Conservation (phyloP, 2,113 vertebrate genomes). For the Caretta caretta region DNA sequence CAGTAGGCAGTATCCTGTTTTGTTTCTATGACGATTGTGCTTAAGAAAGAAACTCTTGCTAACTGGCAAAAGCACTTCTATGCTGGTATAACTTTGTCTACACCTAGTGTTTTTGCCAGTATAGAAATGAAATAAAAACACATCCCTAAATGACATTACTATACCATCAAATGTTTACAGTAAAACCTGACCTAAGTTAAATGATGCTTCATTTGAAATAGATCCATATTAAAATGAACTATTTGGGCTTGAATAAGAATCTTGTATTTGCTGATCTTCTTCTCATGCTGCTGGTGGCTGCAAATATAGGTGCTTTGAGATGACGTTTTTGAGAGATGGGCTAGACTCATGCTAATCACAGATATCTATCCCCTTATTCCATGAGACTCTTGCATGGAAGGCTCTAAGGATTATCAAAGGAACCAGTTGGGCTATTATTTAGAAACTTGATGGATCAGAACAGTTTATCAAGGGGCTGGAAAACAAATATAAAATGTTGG, state of each 20-base stretch:
- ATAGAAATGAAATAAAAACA: background rate
- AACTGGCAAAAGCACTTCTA: background rate
- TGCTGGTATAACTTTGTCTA: background rate
- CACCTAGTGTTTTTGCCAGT: background rate
- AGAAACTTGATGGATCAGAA: background rate
- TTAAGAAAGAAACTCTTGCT: background rate
- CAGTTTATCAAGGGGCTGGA: background rate
- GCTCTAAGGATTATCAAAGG: background rate
- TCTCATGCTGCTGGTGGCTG: background rate
- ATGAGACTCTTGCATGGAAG: fast-evolving
- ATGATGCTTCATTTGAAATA: background rate
- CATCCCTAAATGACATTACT: background rate
- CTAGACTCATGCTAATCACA: background rate
- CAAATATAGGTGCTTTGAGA: background rate
- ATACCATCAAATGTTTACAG: background rate
- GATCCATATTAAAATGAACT: background rate
- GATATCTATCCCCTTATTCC: background rate
- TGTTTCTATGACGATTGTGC: background rate
- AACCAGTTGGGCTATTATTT: background rate
- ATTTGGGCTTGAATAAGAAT: background rate
- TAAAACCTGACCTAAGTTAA: background rate
- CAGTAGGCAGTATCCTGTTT: background rate
- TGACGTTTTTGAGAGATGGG: background rate
- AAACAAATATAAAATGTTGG: background rate
- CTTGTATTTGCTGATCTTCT: background rate